phyloP scores from a whole-genome alignment of 2,113 vertebrate genomes.

The Xerus inauris region DNA sequence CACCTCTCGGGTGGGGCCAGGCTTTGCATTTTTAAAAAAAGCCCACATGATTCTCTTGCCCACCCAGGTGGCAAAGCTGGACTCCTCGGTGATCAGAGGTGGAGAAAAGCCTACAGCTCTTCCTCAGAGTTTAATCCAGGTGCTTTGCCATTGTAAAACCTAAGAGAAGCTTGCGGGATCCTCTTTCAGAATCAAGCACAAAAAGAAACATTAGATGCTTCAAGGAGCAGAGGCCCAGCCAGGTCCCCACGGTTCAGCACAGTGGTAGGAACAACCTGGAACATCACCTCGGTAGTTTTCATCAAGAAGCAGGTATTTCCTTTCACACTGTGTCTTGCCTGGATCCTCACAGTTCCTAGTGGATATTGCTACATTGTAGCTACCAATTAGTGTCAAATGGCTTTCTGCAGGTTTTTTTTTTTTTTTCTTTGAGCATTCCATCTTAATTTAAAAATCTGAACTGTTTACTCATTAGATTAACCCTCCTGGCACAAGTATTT shows the following conservation, averaged over 20 bases:
- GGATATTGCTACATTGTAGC: slow-evolving; percentile 78
- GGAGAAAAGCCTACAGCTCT: neutral
- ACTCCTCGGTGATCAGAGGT: neutral
- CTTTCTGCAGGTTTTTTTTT: slow-evolving; percentile 78
- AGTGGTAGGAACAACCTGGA: slow-evolving; percentile 66
- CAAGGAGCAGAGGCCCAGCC: slow-evolving; percentile 33
- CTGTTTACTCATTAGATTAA: slow-evolving; percentile 84
- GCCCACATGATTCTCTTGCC: neutral
- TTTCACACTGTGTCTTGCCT: slow-evolving; percentile 63
- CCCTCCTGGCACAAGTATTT: slow-evolving; percentile 82
- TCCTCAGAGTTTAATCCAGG: neutral
- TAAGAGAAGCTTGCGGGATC: neutral
- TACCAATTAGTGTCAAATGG: slow-evolving; percentile 80
- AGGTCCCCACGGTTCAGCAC: slow-evolving; percentile 57
- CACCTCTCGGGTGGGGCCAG: neutral
- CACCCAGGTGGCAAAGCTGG: neutral
- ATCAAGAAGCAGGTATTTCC: slow-evolving; percentile 71
- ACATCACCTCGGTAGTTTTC: slow-evolving; percentile 55
- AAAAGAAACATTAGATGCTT: neutral
- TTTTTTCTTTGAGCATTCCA: slow-evolving; percentile 66
- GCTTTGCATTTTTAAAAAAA: neutral
- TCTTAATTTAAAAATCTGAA: slow-evolving; percentile 77
- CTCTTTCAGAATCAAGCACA: neutral
- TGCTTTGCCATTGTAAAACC: neutral
- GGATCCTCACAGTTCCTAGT: slow-evolving; percentile 74